Evolutionary conservation across 2,113 vertebrate genomes (phyloP).

Genomic region (Athene noctua): DNA sequence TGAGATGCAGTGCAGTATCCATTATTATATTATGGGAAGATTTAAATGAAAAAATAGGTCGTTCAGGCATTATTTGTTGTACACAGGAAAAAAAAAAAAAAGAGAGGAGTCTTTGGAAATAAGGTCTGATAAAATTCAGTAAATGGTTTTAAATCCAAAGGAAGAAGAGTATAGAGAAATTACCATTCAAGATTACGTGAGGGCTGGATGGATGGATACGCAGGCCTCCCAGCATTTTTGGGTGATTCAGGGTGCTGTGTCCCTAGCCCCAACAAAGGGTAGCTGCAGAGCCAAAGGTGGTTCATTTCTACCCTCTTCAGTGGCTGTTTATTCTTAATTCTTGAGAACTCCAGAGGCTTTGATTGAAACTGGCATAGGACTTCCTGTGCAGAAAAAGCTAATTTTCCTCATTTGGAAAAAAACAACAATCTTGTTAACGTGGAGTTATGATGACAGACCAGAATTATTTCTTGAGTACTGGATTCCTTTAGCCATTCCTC

Average conservation of each 20-base stretch:
- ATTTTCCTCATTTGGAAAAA: not conserved
- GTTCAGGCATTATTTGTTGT: not conserved
- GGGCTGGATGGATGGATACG: not conserved
- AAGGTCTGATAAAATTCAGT: not conserved
- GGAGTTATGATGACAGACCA: not conserved
- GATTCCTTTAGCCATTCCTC: not conserved
- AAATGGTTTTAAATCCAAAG: not conserved
- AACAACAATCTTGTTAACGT: not conserved
- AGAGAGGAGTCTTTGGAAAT: not conserved
- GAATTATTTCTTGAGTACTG: not conserved
- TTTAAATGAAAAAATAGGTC: not conserved
- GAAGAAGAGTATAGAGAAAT: not conserved
- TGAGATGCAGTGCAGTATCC: not conserved
- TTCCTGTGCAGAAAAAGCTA: not conserved
- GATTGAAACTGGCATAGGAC: not conserved
- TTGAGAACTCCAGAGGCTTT: not conserved
- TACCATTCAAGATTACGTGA: not conserved
- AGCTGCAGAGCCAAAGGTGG: not conserved
- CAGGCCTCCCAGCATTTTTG: not conserved
- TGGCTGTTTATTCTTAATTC: not conserved
- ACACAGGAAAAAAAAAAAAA: not conserved
- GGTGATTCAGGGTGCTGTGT: not conserved
- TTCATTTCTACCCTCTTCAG: not conserved
- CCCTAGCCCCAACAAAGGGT: not conserved
- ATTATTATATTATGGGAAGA: not conserved